Evolutionary conservation across 2,888 invertebrate species (phyloP).

Genomic region (Lycaena phlaeas): DNA sequence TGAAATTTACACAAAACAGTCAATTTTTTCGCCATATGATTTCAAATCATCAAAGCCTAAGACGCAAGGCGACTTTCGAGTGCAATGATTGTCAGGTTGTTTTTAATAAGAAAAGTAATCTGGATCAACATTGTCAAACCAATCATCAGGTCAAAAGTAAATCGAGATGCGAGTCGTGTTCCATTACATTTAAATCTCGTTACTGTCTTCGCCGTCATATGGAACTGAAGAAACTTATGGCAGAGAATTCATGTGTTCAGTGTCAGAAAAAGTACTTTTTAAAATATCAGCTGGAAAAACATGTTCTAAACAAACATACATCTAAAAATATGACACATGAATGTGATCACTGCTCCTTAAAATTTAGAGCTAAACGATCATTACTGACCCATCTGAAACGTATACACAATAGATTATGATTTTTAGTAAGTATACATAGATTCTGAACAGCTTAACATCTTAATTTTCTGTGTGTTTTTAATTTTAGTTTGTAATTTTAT

Average conservation of each 20-base stretch:
- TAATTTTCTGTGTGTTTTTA: no score
- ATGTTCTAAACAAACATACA: constrained; percentile 50
- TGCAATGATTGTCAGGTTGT: constrained; percentile 58
- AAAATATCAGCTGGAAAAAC: constrained; percentile 46
- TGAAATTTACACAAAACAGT: constrained; percentile 59
- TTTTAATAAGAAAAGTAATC: constrained; percentile 44
- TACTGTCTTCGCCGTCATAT: constrained; percentile 57
- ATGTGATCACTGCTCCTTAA: constrained; percentile 49
- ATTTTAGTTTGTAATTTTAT: neutral
- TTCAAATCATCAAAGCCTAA: constrained; percentile 52
- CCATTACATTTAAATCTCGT: constrained; percentile 57
- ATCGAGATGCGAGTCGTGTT: constrained; percentile 53
- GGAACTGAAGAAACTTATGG: constrained; percentile 48
- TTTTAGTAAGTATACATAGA: constrained; percentile 6
- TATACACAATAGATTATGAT: constrained; percentile 59
- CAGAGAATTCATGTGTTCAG: constrained; percentile 51
- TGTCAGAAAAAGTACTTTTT: constrained; percentile 56
- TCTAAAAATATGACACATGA: constrained; percentile 49
- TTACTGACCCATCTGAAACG: constrained; percentile 45
- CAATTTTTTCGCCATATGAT: constrained; percentile 64
- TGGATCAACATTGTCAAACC: constrained; percentile 51
- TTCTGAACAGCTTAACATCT: neutral
- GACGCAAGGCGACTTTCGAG: constrained; percentile 46
- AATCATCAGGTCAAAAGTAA: constrained; percentile 52
- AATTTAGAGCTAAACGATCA: constrained; percentile 54